phyloP scores from a whole-genome alignment of 2,113 vertebrate genomes.

The Melanerpes aurifrons region DNA sequence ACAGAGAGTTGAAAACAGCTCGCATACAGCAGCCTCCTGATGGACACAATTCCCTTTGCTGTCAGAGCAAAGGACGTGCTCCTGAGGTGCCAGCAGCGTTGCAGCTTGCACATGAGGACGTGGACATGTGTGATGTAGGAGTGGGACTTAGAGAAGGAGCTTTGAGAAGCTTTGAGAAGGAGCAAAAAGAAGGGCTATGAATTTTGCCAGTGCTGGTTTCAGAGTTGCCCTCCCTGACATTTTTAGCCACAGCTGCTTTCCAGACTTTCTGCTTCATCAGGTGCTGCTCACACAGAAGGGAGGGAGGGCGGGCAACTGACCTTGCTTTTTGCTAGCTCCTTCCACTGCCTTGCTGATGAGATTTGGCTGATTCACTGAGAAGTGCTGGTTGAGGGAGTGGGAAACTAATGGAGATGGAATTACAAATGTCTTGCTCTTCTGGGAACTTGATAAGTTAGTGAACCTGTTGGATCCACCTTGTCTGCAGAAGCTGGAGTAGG shows the following conservation, averaged over 20 bases:
- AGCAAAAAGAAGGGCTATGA: not conserved
- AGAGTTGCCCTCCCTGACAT: not conserved
- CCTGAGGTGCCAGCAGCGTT: rapidly evolving
- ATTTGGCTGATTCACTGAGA: not conserved
- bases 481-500: not conserved
- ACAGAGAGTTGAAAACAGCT: not conserved
- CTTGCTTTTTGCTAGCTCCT: not conserved
- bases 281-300: not conserved
- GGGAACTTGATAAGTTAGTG: not conserved
- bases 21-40: not conserved
- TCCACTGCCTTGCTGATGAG: not conserved
- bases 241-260: not conserved
- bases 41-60: not conserved
- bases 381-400: not conserved
- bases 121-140: not conserved
- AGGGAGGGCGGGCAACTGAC: rapidly evolving
- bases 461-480: not conserved
- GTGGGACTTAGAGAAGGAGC: not conserved
- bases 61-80: not conserved
- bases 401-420: not conserved
- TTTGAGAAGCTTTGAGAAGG: not conserved
- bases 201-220: not conserved
- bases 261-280: not conserved
- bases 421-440: not conserved
- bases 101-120: rapidly evolving